Conservation (phyloP, 2,888 invertebrate species). For the Callimorpha dominula region DNA sequence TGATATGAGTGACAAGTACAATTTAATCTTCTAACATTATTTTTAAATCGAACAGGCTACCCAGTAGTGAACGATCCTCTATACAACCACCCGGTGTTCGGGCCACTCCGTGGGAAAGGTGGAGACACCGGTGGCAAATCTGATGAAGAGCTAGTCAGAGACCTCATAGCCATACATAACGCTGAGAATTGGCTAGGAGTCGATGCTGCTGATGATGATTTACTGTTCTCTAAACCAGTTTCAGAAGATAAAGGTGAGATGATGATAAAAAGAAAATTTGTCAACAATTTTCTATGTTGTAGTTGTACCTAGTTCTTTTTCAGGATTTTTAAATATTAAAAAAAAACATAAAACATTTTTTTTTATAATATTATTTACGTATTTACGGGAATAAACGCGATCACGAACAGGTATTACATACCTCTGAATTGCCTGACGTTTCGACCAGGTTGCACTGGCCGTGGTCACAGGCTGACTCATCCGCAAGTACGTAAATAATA, state of each 20-base stretch:
- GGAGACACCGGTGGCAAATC: slow-evolving; percentile 95
- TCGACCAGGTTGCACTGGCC: too few relatives aligned
- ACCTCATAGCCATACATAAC: slow-evolving; percentile 96
- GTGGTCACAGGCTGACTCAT: too few relatives aligned
- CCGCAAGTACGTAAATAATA: too few relatives aligned
- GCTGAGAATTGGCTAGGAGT: slow-evolving; percentile 97
- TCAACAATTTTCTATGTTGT: too few relatives aligned
- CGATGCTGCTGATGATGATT: slow-evolving; percentile 94
- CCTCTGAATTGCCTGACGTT: too few relatives aligned
- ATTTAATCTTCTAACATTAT: neutral
- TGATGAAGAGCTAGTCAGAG: slow-evolving; percentile 95
- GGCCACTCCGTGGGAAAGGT: slow-evolving; percentile 95
- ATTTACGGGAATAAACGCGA: too few relatives aligned
- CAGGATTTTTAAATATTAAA: neutral
- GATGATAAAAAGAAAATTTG: too few relatives aligned
- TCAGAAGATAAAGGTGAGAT: slow-evolving; percentile 88
- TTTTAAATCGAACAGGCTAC: slow-evolving; percentile 88
- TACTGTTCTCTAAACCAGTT: slow-evolving; percentile 92
- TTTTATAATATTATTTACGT: too few relatives aligned
- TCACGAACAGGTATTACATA: too few relatives aligned
- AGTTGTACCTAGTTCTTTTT: too few relatives aligned
- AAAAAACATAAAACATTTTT: too few relatives aligned
- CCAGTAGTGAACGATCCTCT: slow-evolving; percentile 99
- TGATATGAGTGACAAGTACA: too few relatives aligned
- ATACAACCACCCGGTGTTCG: slow-evolving; percentile 98